phyloP scores from a whole-genome alignment of 2,797 vertebrate genomes.

The Melanotaenia trifasciata region DNA sequence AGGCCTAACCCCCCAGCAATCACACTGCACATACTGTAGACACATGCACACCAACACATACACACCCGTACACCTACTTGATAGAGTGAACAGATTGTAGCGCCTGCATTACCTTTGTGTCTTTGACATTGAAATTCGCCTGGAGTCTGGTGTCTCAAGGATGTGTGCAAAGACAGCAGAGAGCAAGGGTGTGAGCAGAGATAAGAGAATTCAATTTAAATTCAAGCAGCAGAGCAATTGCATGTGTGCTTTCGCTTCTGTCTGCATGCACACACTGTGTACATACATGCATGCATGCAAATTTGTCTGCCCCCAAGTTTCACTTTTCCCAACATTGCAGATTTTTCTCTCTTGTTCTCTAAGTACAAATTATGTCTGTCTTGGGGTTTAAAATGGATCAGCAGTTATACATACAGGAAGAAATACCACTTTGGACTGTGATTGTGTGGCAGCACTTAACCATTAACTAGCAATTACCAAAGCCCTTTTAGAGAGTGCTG shows the following conservation, averaged over 20 bases:
- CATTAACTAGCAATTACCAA: constrained; percentile 53
- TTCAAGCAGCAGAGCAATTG: constrained; percentile 41
- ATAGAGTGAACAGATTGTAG: constrained; percentile 72
- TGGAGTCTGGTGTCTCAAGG: constrained; percentile 64
- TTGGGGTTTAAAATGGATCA: constrained; percentile 36
- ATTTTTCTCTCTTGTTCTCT: constrained; percentile 18
- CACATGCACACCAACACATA: constrained; percentile 27
- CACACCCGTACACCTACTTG: constrained; percentile 41
- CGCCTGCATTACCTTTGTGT: constrained; percentile 55
- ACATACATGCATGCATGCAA: constrained; percentile 36
- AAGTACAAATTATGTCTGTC: constrained; percentile 26
- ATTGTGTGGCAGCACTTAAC: constrained; percentile 56
- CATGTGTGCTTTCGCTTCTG: constrained; percentile 27
- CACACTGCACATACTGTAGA: constrained; percentile 63
- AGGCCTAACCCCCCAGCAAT: constrained; percentile 53
- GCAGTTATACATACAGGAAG: constrained; percentile 20
- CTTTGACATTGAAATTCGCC: constrained; percentile 79
- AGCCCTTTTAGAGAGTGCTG: constrained; percentile 49
- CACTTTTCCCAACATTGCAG: constrained; percentile 18
- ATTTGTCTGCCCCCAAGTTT: constrained; percentile 33
- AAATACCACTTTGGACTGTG: constrained; percentile 33
- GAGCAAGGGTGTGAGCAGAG: constrained; percentile 49
- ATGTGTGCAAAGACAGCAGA: constrained; percentile 28
- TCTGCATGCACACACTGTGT: constrained; percentile 13
- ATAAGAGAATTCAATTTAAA: constrained; percentile 73